Evolutionary conservation across 2,888 invertebrate genomes (phyloP).

Genomic region (Buathra laborator): DNA sequence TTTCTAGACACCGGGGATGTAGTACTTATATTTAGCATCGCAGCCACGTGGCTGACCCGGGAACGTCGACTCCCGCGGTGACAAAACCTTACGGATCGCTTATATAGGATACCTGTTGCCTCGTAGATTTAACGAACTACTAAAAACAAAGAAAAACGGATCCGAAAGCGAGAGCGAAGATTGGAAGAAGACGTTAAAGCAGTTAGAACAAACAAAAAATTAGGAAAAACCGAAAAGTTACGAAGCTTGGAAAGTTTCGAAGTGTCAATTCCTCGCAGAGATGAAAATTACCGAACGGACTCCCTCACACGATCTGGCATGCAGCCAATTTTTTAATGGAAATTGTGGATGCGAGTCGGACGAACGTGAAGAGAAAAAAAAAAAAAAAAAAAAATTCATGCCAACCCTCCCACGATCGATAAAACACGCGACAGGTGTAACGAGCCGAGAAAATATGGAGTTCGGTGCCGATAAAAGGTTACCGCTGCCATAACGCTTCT

Average conservation of each 20-base stretch:
- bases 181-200: not conserved
- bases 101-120: conserved; percentile 63
- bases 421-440: conserved; percentile 45
- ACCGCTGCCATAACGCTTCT: conserved; percentile 4
- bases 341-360: conserved; percentile 14
- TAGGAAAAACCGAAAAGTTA: not conserved
- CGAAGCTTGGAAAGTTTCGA: not conserved
- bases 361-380: conserved; percentile 16
- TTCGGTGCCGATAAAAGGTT: conserved; percentile 28
- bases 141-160: conserved; percentile 2
- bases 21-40: conserved; percentile 80
- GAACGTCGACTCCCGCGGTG: conserved; percentile 63
- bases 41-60: conserved; percentile 82
- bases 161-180: not conserved
- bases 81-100: conserved; percentile 61
- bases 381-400: conserved; percentile 38
- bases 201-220: not conserved
- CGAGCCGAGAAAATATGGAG: conserved; percentile 33
- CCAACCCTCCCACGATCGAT: conserved; percentile 21
- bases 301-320: conserved; percentile 22
- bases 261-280: conserved; percentile 28
- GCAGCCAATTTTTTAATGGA: conserved; percentile 54
- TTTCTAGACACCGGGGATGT: conserved; percentile 65
- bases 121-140: not conserved
- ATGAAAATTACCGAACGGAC: conserved; percentile 23